A percentile compares a stretch with the other conserved stretches of the same genome.
Evolutionary conservation across 2,113 vertebrate species (phyloP).

Genomic region (Hemiprocne comata): DNA sequence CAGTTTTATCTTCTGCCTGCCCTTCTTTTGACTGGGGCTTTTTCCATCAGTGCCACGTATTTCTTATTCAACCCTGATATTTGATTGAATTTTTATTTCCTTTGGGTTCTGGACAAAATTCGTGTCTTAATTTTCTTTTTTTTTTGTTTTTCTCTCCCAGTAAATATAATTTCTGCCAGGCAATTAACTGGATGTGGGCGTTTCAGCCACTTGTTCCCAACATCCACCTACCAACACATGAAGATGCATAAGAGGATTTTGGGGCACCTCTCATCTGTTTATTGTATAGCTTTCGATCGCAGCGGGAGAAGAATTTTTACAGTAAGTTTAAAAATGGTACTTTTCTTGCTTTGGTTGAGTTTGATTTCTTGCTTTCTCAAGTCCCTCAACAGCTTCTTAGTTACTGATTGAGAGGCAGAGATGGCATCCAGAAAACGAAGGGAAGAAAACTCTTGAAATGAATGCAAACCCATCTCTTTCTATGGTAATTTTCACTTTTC

Average conservation of each 20-base stretch:
- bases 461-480: not conserved
- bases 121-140: not conserved
- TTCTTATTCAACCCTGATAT: not conserved
- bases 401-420: not conserved
- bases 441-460: not conserved
- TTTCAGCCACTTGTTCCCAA: conserved; percentile 87
- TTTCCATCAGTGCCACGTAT: not conserved
- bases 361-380: not conserved
- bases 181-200: conserved; percentile 89
- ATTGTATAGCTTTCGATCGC: conserved; percentile 96
- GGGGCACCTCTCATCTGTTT: conserved; percentile 96
- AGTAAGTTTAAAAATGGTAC: conserved; percentile 72
- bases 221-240: conserved; percentile 93
- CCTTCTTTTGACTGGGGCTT: not conserved
- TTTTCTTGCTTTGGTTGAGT: not conserved
- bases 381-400: not conserved
- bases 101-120: not conserved
- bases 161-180: conserved; percentile 87
- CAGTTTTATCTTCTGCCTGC: not conserved
- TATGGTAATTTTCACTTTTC: not conserved
- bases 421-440: not conserved
- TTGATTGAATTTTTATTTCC: not conserved
- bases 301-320: conserved; percentile 95
- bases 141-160: conserved; percentile 65
- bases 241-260: conserved; percentile 98